Evolutionary conservation across 2,113 vertebrate genomes (phyloP).

Genomic region (Sarotherodon lohbergeri): DNA sequence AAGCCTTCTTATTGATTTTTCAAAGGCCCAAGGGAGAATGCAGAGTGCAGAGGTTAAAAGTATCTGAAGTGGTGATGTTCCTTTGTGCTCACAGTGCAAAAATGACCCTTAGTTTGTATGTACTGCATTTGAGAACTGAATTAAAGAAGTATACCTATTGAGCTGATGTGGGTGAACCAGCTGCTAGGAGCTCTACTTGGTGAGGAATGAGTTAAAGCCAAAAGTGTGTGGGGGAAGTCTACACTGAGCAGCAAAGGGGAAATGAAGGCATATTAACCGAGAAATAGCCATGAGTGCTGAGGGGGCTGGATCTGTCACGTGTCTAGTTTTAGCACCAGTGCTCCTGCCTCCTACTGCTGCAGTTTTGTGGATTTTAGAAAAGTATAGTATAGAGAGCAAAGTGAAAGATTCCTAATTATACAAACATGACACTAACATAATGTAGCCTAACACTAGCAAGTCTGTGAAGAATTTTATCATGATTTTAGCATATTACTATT

Average conservation of each 20-base stretch:
- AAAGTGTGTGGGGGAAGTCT: slow-evolving; percentile 48
- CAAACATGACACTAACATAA: background rate
- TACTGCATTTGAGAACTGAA: background rate
- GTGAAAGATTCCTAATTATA: background rate
- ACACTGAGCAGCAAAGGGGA: slow-evolving; percentile 49
- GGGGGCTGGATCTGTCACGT: slow-evolving; percentile 53
- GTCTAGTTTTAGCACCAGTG: slow-evolving; percentile 55
- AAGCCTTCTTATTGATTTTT: slow-evolving; percentile 23
- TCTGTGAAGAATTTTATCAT: background rate
- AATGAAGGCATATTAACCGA: slow-evolving; percentile 67
- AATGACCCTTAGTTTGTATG: background rate
- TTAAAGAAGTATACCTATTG: background rate
- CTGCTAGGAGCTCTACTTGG: background rate
- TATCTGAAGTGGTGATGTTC: background rate
- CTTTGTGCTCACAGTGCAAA: background rate
- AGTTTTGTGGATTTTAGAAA: slow-evolving; percentile 42
- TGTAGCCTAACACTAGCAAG: background rate
- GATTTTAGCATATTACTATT: background rate
- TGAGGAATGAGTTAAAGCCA: slow-evolving; percentile 63
- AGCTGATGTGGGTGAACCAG: background rate
- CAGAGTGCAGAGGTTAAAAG: slow-evolving; percentile 1
- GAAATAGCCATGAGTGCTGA: slow-evolving; percentile 52
- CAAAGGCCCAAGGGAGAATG: background rate
- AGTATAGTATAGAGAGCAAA: slow-evolving; percentile 9
- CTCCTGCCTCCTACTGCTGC: slow-evolving; percentile 44